Conservation (phyloP, 2,888 invertebrate genomes). For the Ctenicera cuprea region DNA sequence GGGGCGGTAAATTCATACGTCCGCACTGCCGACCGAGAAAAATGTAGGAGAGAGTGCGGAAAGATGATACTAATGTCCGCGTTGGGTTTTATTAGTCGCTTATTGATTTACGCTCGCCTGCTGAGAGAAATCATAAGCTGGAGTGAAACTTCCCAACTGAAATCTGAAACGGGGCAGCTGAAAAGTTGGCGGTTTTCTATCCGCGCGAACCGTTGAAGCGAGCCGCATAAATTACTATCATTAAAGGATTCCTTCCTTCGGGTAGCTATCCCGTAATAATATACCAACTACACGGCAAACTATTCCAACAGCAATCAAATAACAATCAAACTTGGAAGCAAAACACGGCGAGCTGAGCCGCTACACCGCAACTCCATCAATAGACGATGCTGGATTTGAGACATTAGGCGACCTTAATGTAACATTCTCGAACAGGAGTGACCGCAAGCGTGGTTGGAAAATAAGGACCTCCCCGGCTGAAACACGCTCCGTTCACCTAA, state of each 20-base stretch:
- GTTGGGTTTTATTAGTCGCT: conserved; percentile 60
- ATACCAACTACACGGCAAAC: conserved; percentile 53
- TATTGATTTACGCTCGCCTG: conserved; percentile 53
- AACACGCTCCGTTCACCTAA: conserved; percentile 45
- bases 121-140: conserved; percentile 38
- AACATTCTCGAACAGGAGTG: conserved; percentile 52
- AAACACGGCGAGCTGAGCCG: conserved; percentile 52
- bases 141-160: conserved; percentile 9
- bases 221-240: conserved; percentile 38
- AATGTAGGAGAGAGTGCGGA: conserved; percentile 54
- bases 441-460: conserved; percentile 48
- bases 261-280: conserved; percentile 40
- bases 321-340: conserved; percentile 62
- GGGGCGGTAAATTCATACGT: conserved; percentile 60
- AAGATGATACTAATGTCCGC: conserved; percentile 67
- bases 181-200: conserved; percentile 32
- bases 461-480: conserved; percentile 32
- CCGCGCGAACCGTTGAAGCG: conserved; percentile 1
- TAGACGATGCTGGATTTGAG: conserved; percentile 57
- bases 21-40: conserved; percentile 53
- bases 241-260: conserved; percentile 35
- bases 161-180: conserved; percentile 25
- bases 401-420: conserved; percentile 55
- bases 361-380: conserved; percentile 56
- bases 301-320: conserved; percentile 63